Evolutionary conservation across 2,797 vertebrate genomes (phyloP).

Genomic region (Adelosebastes latens): DNA sequence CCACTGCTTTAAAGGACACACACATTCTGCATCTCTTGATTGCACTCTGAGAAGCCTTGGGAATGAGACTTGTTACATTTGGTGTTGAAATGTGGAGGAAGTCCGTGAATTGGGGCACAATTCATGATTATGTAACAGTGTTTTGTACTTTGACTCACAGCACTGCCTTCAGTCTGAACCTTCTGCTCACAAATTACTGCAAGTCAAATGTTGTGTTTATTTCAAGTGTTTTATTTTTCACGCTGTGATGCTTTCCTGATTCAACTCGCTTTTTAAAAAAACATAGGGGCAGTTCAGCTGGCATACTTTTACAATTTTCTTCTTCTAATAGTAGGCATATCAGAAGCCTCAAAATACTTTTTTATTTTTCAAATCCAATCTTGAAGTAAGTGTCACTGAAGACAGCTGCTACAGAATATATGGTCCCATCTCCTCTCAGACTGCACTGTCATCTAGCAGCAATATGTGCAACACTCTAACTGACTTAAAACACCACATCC

Average conservation of each 20-base stretch:
- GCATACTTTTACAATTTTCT: neutral
- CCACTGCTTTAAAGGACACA: neutral
- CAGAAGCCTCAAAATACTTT: rapidly evolving
- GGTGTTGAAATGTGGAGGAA: neutral
- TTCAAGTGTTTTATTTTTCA: neutral
- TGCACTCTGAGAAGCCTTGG: neutral
- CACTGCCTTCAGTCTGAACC: neutral
- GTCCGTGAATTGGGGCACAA: neutral
- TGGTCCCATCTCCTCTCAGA: neutral
- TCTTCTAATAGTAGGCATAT: neutral
- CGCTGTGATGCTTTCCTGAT: neutral
- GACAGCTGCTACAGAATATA: neutral
- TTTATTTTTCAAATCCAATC: neutral
- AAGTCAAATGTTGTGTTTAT: neutral
- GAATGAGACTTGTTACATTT: neutral
- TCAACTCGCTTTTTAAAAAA: neutral
- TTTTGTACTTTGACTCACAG: neutral
- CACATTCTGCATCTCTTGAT: neutral
- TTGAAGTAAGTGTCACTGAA: neutral
- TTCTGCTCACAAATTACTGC: neutral
- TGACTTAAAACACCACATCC: neutral
- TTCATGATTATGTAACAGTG: neutral
- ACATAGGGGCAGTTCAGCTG: neutral
- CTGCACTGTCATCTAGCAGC: neutral
- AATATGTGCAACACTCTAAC: neutral